A percentile compares a stretch with the other conserved stretches of the same genome.
These are phyloP conservation scores for Tipula helvola DNA, from an alignment of 2,888 invertebrate species.

Conservation along the genomic window DNA sequence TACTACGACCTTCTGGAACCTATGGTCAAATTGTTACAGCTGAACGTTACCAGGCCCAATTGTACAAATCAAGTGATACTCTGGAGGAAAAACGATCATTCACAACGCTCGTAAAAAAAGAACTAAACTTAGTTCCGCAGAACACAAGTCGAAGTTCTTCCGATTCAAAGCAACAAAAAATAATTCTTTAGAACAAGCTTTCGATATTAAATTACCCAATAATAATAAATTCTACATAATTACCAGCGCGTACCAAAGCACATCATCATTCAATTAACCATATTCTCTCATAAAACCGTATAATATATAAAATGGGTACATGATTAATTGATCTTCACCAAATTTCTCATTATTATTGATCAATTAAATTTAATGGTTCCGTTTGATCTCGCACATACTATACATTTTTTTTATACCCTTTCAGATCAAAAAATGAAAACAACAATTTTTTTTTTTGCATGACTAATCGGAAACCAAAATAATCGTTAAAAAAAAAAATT, in stretches of 20 bases:
- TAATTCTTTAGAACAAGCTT: too few relatives aligned
- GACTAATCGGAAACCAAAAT: constrained; percentile 4
- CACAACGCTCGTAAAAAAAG: too few relatives aligned
- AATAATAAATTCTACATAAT: neutral
- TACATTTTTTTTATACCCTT: neutral
- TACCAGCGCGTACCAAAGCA: neutral
- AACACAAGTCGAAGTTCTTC: too few relatives aligned
- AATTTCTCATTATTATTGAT: neutral
- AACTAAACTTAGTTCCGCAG: too few relatives aligned
- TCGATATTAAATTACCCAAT: too few relatives aligned
- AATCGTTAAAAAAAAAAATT: neutral
- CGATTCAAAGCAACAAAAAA: too few relatives aligned
- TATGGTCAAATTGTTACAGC: too few relatives aligned
- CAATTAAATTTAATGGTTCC: constrained; percentile 4
- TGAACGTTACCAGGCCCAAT: too few relatives aligned
- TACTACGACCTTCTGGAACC: too few relatives aligned
- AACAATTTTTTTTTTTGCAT: neutral
- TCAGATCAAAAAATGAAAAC: neutral
- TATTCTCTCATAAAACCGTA: neutral
- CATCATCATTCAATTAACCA: neutral
- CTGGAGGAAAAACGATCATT: too few relatives aligned
- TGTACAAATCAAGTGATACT: too few relatives aligned
- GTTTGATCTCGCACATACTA: neutral
- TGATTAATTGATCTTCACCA: constrained; percentile 4
- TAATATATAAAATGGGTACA: neutral